Evolutionary conservation across 2,113 vertebrate species (phyloP).

Genomic region (Motacilla alba): DNA sequence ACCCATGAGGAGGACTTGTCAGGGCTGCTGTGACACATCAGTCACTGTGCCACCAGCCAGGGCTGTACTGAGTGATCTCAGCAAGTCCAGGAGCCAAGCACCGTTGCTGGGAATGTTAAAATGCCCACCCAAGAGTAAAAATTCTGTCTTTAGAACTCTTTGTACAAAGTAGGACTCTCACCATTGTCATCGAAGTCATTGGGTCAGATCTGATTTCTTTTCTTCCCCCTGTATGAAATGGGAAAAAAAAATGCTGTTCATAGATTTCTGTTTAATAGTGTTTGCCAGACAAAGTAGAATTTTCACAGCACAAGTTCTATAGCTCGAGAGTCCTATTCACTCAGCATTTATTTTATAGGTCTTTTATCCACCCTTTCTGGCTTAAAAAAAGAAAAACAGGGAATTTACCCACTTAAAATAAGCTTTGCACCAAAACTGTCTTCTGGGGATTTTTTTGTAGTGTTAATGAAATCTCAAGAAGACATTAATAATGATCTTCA

Average conservation of each 20-base stretch:
- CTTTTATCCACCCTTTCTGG: constrained; percentile 66
- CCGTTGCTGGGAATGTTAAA: background rate
- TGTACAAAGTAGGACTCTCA: constrained; percentile 42
- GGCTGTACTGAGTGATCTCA: background rate
- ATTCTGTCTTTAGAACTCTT: constrained; percentile 23
- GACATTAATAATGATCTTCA: constrained; percentile 61
- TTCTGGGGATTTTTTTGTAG: constrained; percentile 39
- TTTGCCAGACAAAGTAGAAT: constrained; percentile 75
- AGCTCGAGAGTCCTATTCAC: constrained; percentile 71
- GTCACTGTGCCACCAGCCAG: background rate
- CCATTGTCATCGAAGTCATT: constrained; percentile 55
- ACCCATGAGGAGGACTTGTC: background rate
- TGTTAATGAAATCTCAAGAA: constrained; percentile 63
- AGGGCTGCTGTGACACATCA: background rate
- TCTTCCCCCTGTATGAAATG: constrained; percentile 55
- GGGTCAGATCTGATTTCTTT: constrained; percentile 62
- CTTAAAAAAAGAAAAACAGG: constrained; percentile 30
- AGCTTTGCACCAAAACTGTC: constrained; percentile 69
- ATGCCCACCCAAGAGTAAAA: constrained; percentile 41
- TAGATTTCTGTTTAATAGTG: constrained; percentile 72
- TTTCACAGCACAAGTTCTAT: constrained; percentile 72
- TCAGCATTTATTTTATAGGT: constrained; percentile 71
- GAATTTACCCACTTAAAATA: constrained; percentile 67
- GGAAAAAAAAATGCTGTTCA: constrained; percentile 53
- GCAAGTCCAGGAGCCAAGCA: background rate